A percentile compares a stretch with the other conserved stretches of the same genome.
Evolutionary conservation across 2,113 vertebrate species (phyloP).

Genomic region (Sphyrna mokarran): DNA sequence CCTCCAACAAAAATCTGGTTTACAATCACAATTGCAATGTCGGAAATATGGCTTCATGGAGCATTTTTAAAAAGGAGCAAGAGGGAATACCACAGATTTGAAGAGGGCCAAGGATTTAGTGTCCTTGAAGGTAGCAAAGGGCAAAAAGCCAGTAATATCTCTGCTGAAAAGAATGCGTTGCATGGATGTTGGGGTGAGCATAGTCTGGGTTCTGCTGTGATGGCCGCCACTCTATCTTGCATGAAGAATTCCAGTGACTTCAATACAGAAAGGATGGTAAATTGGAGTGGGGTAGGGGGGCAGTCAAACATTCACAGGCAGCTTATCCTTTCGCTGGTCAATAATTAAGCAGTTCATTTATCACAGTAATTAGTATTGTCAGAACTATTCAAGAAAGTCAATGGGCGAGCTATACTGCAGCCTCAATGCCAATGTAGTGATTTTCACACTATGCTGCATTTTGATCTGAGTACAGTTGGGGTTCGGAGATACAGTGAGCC

Average conservation of each 20-base stretch:
- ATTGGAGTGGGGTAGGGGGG: background rate
- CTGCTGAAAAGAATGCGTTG: background rate
- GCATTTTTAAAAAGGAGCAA: background rate
- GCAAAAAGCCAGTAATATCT: background rate
- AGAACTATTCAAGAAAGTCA: background rate
- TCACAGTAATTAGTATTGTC: background rate
- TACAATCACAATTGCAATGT: too few species aligned
- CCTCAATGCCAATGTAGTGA: background rate
- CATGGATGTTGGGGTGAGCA: background rate
- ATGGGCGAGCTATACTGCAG: background rate
- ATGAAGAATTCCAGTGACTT: background rate
- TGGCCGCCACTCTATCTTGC: background rate
- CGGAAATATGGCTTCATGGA: too few species aligned
- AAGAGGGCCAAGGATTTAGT: background rate
- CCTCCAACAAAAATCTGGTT: too few species aligned
- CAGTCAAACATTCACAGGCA: background rate
- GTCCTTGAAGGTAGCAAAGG: background rate
- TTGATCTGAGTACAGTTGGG: background rate
- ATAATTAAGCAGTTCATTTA: background rate
- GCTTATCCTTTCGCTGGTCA: background rate
- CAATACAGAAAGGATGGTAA: background rate
- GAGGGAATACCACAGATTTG: background rate
- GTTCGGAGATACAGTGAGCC: background rate
- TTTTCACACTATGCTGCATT: background rate
- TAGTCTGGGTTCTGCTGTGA: background rate